These are phyloP conservation scores for Notothenia coriiceps DNA, from an alignment of 2,113 vertebrate species.

Conservation along the genomic window DNA sequence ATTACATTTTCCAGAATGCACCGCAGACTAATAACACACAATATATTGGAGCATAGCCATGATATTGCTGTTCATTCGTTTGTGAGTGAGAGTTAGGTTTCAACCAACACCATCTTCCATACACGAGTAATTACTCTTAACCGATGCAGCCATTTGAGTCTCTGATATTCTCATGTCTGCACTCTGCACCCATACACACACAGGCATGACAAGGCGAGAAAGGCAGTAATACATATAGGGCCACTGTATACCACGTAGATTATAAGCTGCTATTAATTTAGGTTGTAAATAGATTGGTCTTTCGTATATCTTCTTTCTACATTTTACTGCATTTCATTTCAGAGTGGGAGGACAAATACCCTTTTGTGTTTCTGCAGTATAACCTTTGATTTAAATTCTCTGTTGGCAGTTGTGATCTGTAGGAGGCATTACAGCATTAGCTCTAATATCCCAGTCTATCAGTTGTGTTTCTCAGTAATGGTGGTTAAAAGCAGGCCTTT, in stretches of 20 bases:
- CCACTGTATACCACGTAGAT: not conserved
- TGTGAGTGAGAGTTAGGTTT: conserved; percentile 52
- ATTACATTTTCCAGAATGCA: conserved; percentile 64
- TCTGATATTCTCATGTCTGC: conserved; percentile 36
- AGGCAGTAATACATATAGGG: conserved; percentile 27
- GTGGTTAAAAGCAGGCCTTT: conserved; percentile 6
- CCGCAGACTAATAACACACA: conserved; percentile 52
- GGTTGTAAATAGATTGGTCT: not conserved
- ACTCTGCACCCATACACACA: conserved; percentile 6
- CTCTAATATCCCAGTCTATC: conserved; percentile 12
- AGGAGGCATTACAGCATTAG: conserved; percentile 27
- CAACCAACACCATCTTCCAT: conserved; percentile 24
- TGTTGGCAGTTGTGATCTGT: conserved; percentile 29
- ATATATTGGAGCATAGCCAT: conserved; percentile 35
- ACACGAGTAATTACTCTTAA: conserved; percentile 52
- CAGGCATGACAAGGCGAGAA: not conserved
- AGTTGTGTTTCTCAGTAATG: conserved; percentile 33
- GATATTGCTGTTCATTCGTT: conserved; percentile 59
- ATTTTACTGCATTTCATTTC: not conserved
- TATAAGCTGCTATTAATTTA: conserved; percentile 37
- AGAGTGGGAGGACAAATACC: not conserved
- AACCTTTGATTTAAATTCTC: conserved; percentile 40
- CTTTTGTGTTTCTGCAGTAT: not conserved
- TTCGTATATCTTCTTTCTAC: not conserved
- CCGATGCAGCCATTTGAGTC: conserved; percentile 49